Evolutionary conservation across 2,888 invertebrate genomes (phyloP).

Genomic region (Linnaemya tessellans): DNA sequence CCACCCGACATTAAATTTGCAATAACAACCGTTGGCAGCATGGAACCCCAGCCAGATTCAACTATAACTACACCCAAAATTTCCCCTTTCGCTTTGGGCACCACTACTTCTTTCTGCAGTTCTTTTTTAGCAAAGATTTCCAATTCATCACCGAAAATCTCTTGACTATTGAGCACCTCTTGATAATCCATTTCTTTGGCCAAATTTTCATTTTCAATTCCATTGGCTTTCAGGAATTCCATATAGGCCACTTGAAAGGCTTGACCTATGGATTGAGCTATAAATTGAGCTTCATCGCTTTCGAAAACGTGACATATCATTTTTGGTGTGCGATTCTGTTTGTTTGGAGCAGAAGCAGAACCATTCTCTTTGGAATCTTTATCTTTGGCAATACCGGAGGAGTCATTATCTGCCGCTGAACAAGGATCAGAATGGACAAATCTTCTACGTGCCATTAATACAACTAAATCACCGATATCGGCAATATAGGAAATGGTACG

Average conservation of each 20-base stretch:
- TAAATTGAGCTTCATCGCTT: constrained; percentile 99
- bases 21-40: constrained; percentile 99
- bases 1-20: constrained; percentile 98
- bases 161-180: constrained; percentile 99
- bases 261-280: constrained; percentile 99
- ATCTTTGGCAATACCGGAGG: constrained; percentile 62
- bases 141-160: constrained; percentile 99
- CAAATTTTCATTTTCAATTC: constrained; percentile 99
- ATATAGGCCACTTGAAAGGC: constrained; percentile 99
- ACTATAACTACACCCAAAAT: constrained; percentile 99
- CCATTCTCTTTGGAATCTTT: constrained; percentile 65
- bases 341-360: constrained; percentile 64
- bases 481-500: constrained; percentile 99
- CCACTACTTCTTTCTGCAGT: constrained; percentile 98
- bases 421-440: constrained; percentile 95
- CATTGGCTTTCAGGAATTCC: constrained; percentile 99
- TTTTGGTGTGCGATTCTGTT: constrained; percentile 94
- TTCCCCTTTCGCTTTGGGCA: constrained; percentile 99
- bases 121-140: constrained; percentile 99
- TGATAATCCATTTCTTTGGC: constrained; percentile 99
- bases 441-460: constrained; percentile 97
- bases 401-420: constrained; percentile 65
- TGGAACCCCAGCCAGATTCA: constrained; percentile 99
- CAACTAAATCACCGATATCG: constrained; percentile 98
- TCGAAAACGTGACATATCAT: constrained; percentile 99